Evolutionary conservation across 2,797 vertebrate species (phyloP).

Genomic region (Cetoscarus ocellatus): DNA sequence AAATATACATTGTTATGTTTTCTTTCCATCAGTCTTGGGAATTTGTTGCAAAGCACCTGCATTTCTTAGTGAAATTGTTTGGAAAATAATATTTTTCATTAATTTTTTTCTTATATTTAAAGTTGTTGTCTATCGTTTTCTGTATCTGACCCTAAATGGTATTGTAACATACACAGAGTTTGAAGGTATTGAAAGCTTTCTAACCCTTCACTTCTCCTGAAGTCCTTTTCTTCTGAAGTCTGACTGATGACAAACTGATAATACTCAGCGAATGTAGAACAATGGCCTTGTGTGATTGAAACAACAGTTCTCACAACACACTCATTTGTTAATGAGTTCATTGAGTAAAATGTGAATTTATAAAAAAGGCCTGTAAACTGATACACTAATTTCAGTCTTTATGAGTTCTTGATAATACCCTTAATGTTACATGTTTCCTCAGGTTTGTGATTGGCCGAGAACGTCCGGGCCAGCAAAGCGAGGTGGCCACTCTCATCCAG

Average conservation of each 20-base stretch:
- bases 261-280: too few relatives aligned
- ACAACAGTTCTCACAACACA: too few relatives aligned
- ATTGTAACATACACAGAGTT: too few relatives aligned
- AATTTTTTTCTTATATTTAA: background rate
- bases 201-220: background rate
- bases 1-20: background rate
- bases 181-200: too few relatives aligned
- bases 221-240: background rate
- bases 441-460: constrained; percentile 98
- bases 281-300: too few relatives aligned
- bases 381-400: background rate
- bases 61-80: too few relatives aligned
- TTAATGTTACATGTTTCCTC: constrained; percentile 30
- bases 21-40: background rate
- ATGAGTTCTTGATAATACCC: background rate
- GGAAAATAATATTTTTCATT: background rate
- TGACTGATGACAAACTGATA: too few relatives aligned
- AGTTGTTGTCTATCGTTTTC: background rate
- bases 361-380: background rate
- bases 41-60: background rate
- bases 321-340: too few relatives aligned
- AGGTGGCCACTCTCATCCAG: constrained; percentile 97
- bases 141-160: too few relatives aligned
- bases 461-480: constrained; percentile 97
- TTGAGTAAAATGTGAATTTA: too few relatives aligned